phyloP scores from a whole-genome alignment of 2,113 vertebrate genomes.

The Istiophorus platypterus region DNA sequence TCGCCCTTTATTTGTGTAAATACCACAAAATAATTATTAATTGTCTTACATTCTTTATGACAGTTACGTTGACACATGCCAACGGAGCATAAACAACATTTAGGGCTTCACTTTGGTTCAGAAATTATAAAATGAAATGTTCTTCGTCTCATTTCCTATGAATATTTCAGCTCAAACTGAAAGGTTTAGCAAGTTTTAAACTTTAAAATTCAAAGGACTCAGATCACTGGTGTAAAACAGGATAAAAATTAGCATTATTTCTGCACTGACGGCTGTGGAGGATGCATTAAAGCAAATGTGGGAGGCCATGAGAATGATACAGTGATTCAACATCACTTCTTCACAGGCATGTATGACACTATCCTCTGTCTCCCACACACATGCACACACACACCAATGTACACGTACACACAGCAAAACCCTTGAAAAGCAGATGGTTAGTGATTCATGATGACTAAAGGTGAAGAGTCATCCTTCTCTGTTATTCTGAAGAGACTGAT shows the following conservation, averaged over 20 bases:
- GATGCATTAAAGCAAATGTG: not conserved
- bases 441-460: conserved; percentile 55
- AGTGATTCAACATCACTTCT: conserved; percentile 33
- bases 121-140: not conserved
- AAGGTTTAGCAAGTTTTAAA: not conserved
- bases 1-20: not conserved
- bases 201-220: not conserved
- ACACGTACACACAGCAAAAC: conserved; percentile 1
- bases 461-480: conserved; percentile 34
- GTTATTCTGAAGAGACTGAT: conserved; percentile 37
- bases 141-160: not conserved
- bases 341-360: not conserved
- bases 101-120: not conserved
- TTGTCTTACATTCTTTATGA: not conserved
- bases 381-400: not conserved
- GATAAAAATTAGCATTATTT: not conserved
- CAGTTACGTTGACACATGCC: not conserved
- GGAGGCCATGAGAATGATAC: not conserved
- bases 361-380: not conserved
- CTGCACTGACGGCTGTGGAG: not conserved
- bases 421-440: conserved; percentile 34
- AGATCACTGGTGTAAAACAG: not conserved
- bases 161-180: not conserved
- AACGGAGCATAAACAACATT: not conserved
- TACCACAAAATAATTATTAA: not conserved